Conservation (phyloP, 2,888 invertebrate species). For the Nycteola revayana region DNA sequence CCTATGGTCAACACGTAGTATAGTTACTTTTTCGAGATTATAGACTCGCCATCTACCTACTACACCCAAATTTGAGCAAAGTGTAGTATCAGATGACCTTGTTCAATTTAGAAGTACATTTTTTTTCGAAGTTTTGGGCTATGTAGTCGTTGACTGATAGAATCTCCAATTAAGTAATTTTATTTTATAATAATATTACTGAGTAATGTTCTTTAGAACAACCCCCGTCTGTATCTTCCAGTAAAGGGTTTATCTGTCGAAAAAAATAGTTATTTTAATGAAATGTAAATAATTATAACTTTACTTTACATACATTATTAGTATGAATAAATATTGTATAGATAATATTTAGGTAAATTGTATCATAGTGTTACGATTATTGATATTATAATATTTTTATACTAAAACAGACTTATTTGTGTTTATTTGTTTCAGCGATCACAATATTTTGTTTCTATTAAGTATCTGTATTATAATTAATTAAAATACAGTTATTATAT, state of each 20-base stretch:
- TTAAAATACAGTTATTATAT: constrained; percentile 30
- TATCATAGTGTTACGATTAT: constrained; percentile 30
- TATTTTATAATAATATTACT: not conserved
- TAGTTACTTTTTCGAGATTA: too few relatives aligned
- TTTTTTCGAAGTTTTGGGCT: too few relatives aligned
- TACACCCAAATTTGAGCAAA: too few relatives aligned
- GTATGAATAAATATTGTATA: constrained; percentile 23
- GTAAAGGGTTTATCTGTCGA: too few relatives aligned
- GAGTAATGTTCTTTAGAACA: too few relatives aligned
- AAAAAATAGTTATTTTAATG: too few relatives aligned
- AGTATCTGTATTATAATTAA: constrained; percentile 32
- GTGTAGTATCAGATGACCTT: too few relatives aligned
- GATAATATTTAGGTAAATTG: constrained; percentile 25
- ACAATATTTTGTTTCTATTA: constrained; percentile 24
- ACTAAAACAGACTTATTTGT: constrained; percentile 28
- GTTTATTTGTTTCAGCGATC: constrained; percentile 19
- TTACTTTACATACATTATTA: constrained; percentile 14
- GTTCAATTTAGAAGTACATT: too few relatives aligned
- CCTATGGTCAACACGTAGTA: too few relatives aligned
- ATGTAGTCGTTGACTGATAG: constrained; percentile 6
- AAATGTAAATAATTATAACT: too few relatives aligned
- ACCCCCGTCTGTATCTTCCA: too few relatives aligned
- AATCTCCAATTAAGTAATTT: constrained; percentile 14
- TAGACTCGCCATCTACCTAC: too few relatives aligned
- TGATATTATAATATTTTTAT: constrained; percentile 44